Base-by-base conservation (phyloP, 2,113 vertebrate species). In the Corythaeola cristata region DNA sequence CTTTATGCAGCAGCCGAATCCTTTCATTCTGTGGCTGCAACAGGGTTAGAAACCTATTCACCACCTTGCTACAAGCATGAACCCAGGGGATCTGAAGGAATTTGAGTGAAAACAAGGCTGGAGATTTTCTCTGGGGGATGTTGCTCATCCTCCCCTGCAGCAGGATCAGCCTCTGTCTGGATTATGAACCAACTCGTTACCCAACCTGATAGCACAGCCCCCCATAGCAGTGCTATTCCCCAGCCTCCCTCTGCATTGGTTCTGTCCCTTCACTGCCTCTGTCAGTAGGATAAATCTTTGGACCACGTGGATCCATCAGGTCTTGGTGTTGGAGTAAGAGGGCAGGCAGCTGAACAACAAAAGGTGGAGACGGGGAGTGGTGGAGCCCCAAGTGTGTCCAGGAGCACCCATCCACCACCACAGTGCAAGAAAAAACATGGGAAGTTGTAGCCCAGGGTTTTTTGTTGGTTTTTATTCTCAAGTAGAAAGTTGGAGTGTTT, bases 301-400 rank as follows among this genome's bases (percentile, higher is more conserved):
- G 49, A 30, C 32, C 0, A 0, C 5, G 18, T 26, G 6, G 32
- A 37, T 64, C 21, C 28, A 27, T 23, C 49, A 49, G 44, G n/a
- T 49, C 56, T 81, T 9, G 1, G 47, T 15, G 20, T 2, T 18
- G 55, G 21, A 44, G 53, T 8, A 73, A 39, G 24, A 68, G 53
- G 21, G 27, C 17, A 35, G 37, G 67, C 12, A 64, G 89, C 15
- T 45, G 37, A 33, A 23, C 0, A 62, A 28, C 0, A 0, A 20
- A 35, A 45, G 41, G 21, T 41, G 59, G 58, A 28, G 64, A 9
- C 23, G 22, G 26, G 22, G 24, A 52, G 21, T 6, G 44, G 60
- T 35, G 37, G 19, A 58, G 13, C 14, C 28, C 28, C 62, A 9
- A 37, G 12, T 1, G 0, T 28, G 41, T 52, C 53, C 37, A 26